phyloP scores from a whole-genome alignment of 1,140 invertebrate species.

The Matsumurasca onukii region DNA sequence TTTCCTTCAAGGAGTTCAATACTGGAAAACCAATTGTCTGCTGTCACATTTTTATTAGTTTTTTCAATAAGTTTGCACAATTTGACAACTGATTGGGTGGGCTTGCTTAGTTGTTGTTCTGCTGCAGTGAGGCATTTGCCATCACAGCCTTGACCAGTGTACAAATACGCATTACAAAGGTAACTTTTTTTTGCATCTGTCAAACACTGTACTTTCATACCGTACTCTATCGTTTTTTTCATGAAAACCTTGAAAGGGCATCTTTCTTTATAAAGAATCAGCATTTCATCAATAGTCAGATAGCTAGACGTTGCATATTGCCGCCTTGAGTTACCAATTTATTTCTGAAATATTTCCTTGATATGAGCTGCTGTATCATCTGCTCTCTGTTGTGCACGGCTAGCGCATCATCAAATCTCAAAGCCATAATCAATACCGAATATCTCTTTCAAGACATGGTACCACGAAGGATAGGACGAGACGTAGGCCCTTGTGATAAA shows the following conservation, averaged over 20 bases:
- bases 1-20: constrained; percentile 44
- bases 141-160: constrained; percentile 30
- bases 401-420: constrained; percentile 46
- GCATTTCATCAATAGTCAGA: constrained; percentile 49
- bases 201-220: constrained; percentile 36
- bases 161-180: constrained; percentile 33
- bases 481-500: constrained; percentile 29
- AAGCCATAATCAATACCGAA: constrained; percentile 42
- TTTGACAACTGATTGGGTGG: constrained; percentile 25
- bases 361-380: constrained; percentile 40
- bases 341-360: constrained; percentile 44
- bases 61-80: constrained; percentile 38
- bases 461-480: constrained; percentile 32
- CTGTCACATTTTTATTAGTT: constrained; percentile 43
- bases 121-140: constrained; percentile 10
- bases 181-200: constrained; percentile 43
- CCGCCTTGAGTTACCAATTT: constrained; percentile 46
- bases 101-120: constrained; percentile 17
- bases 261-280: constrained; percentile 46
- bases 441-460: constrained; percentile 42
- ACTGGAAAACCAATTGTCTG: constrained; percentile 47
- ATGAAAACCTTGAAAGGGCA: constrained; percentile 50
- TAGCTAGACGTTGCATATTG: constrained; percentile 41
- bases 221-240: constrained; percentile 51
- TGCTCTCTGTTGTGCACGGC: constrained; percentile 37